Base-by-base conservation (phyloP, 2,888 invertebrate genomes). In the Celastrina argiolus region DNA sequence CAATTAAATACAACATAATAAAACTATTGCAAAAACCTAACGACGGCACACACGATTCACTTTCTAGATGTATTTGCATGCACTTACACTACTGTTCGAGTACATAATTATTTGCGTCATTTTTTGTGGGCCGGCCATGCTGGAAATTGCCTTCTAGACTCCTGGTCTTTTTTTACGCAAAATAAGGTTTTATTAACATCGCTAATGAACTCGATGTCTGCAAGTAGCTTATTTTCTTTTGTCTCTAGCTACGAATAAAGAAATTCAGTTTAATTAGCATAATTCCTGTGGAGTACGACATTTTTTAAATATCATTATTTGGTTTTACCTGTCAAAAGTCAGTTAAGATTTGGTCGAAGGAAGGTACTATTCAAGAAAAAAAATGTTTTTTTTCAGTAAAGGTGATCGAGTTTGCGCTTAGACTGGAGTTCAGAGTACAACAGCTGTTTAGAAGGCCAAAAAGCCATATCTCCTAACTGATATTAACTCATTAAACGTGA, bases 31-130 rank as follows among this genome's bases (percentile, higher is more conserved):
- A 58, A 58, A 58, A 58, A 36, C 22, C 14, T 39, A 36, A 36
- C 18, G 34, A 34, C 61, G 31, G 61, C 61, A 18, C 34, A 59
- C 59, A 39, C 18, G 36, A 61, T 61, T 39, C 61, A 61, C 61
- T 61, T 61, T 61, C 61, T 22, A 36, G 22, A 16, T n/a, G 58
- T 31, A 58, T 58, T 58, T n/a, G 58, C 58, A 58, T 58, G 31
- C 31, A 31, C n/a, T 31, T 58, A 58, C n/a, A 28, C 28, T 58
- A 28, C 31, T 51, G 8, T 26, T 26, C 22, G 26, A n/a, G n/a
- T n/a, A 51, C 5, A 51, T 51, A 51, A 26, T 51, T 26, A 51
- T 26, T 31, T n/a, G 34, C n/a, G 31, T 31, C 59, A 59, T 34
- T 59, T 59, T 31, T 59, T 59, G 22, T 59, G 18, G 18, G 28